Evolutionary conservation across 1,140 invertebrate genomes (phyloP).

Genomic region (Triops cancriformis): DNA sequence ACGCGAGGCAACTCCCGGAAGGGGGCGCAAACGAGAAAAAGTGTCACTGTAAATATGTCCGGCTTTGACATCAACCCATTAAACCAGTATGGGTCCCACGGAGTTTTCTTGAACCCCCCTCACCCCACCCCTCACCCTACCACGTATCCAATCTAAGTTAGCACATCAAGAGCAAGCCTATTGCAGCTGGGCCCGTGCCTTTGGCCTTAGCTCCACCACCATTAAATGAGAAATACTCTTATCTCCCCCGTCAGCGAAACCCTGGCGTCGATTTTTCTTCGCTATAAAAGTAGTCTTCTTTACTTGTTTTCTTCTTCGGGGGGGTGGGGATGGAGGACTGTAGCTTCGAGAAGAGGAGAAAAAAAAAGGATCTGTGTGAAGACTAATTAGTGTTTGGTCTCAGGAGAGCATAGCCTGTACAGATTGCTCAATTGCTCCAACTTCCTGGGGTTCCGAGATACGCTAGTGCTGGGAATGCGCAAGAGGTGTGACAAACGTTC

Average conservation of each 20-base stretch:
- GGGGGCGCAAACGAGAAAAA: not conserved
- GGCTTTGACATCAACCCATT: slow-evolving; percentile 5
- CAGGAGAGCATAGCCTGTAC: not conserved
- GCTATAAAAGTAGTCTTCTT: not conserved
- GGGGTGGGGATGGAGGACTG: not conserved
- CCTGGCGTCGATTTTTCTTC: not conserved
- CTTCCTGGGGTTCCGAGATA: not conserved
- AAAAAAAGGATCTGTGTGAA: not conserved
- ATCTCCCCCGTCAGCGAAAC: not conserved
- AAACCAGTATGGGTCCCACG: not conserved
- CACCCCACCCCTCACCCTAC: not conserved
- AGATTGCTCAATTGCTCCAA: not conserved
- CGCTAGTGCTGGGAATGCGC: not conserved
- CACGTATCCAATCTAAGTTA: slow-evolving; percentile 10
- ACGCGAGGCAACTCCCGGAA: not conserved
- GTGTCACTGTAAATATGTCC: not conserved
- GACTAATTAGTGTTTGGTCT: slow-evolving; percentile 14
- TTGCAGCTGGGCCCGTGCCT: not conserved
- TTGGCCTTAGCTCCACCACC: not conserved
- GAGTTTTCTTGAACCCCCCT: not conserved
- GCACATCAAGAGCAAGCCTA: slow-evolving; percentile 8
- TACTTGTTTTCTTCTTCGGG: not conserved
- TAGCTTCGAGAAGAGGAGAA: not conserved
- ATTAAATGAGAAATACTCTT: not conserved
- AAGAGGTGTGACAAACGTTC: slow-evolving; percentile 9